Evolutionary conservation across 2,888 invertebrate species (phyloP), one percentile per base, ranked within the genome.

Genomic region (Abrostola triplasia): DNA sequence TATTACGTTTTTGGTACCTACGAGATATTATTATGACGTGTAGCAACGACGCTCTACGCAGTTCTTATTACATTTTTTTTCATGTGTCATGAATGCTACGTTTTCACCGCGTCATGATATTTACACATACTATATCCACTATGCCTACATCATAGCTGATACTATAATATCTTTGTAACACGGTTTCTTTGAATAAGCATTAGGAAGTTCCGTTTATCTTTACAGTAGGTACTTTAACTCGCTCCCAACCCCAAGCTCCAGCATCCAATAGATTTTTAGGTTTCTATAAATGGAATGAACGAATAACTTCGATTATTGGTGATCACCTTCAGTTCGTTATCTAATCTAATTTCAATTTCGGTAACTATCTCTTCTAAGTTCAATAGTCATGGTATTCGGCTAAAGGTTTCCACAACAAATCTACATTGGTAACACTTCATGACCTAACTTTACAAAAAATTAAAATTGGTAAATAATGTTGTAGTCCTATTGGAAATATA

Each of bases 151-250:
- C 44, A 47, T 13, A 47, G 13, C 24, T 54, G 51, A 42, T n/a
- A 55, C 37, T 24, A 56, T 68, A 62, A 53, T 66, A 70, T 76
- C 67, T 70, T 59, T 24, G 67, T 58, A 52, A 64, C 57, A 55
- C 70, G 41, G 53, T 24, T 24, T 24, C 61, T 60, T 59, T 65
- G 64, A 67, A 61, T 54, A 51, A 60, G 62, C 70, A 67, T 70
- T 76, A 66, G 61, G 64, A 54, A 59, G 67, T 69, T 69, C 64
- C 64, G 50, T 4, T 24, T 24, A 4, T 24, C 24, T 4, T 24
- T 24, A 24, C 24, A 24, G 24, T n/a, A n/a, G n/a, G n/a, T 24
- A 24, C 44, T 47, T 8, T 24, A 13, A 6, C 41, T 9, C 13
- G 44, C 58, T 48, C 42, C 49, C 53, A 58, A 35, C 49, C 37